Evolutionary conservation across 2,797 vertebrate species (phyloP).

Genomic region (Alosa sapidissima): DNA sequence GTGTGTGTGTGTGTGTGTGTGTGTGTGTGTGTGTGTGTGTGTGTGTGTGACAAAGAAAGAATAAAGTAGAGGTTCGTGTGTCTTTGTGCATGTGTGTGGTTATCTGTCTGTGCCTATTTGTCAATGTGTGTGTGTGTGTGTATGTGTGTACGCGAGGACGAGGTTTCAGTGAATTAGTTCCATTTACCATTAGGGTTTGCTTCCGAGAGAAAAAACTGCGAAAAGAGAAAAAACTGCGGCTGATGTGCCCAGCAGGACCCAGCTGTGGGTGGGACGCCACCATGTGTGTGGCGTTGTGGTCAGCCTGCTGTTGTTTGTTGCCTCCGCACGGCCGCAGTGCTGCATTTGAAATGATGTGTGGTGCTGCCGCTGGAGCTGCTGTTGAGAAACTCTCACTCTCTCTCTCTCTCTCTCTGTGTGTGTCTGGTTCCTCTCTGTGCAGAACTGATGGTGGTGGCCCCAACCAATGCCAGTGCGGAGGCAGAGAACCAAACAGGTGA

Average conservation of each 20-base stretch:
- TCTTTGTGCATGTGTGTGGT: not conserved
- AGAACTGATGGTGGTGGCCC: slow-evolving; percentile 66
- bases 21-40: too few species aligned
- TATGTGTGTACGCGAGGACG: not conserved
- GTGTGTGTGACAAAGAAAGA: too few species aligned
- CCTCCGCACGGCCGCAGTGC: not conserved
- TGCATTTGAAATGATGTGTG: slow-evolving; percentile 12
- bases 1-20: too few species aligned
- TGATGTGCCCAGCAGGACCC: not conserved
- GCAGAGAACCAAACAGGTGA: slow-evolving; percentile 74
- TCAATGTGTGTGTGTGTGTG: slow-evolving; percentile 1
- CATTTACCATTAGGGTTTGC: not conserved
- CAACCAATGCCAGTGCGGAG: slow-evolving; percentile 61
- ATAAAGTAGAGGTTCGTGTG: not conserved
- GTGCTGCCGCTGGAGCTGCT: not conserved
- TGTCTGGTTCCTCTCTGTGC: slow-evolving; percentile 37
- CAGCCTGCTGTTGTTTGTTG: not conserved
- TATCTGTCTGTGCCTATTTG: not conserved
- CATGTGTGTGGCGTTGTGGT: slow-evolving; percentile 11
- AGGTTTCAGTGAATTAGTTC: slow-evolving; percentile 2
- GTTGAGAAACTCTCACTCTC: not conserved
- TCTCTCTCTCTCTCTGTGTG: not conserved
- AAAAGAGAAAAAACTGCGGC: not conserved
- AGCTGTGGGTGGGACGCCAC: not conserved
- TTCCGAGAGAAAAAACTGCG: not conserved